Conservation (phyloP, 2,113 vertebrate genomes). For the Cheilinus undulatus region DNA sequence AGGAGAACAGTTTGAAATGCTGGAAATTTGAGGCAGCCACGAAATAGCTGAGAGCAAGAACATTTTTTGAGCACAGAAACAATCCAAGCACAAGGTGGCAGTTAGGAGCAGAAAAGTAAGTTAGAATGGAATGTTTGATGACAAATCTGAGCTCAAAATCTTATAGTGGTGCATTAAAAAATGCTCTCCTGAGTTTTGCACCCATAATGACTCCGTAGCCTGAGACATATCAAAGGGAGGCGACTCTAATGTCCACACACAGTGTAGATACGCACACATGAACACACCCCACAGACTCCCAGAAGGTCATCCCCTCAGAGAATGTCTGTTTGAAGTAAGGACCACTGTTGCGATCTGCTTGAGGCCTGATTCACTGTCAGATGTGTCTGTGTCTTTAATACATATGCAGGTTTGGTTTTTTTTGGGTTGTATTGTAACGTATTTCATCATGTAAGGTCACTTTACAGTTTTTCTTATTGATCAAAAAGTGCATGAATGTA, state of each 20-base stretch:
- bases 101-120: no score
- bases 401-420: background rate
- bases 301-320: conserved; percentile 76
- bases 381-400: background rate
- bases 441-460: background rate
- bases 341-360: conserved; percentile 63
- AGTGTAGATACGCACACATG: conserved; percentile 27
- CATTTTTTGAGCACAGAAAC: no score
- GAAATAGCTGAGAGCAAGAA: no score
- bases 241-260: background rate
- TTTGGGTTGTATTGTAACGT: no score
- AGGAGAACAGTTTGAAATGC: no score
- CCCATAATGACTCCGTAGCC: no score
- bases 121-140: no score
- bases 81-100: no score
- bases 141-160: no score
- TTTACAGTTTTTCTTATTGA: background rate
- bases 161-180: no score
- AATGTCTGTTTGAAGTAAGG: conserved; percentile 71
- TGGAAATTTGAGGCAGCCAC: no score
- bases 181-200: no score
- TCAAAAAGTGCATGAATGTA: background rate
- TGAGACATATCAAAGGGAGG: conserved; percentile 7
- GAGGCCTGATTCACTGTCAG: conserved; percentile 59
- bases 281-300: conserved; percentile 65